Evolutionary conservation across 2,113 vertebrate species (phyloP), one percentile per base, ranked within the genome.

Genomic region (Periophthalmodon schlosseri): DNA sequence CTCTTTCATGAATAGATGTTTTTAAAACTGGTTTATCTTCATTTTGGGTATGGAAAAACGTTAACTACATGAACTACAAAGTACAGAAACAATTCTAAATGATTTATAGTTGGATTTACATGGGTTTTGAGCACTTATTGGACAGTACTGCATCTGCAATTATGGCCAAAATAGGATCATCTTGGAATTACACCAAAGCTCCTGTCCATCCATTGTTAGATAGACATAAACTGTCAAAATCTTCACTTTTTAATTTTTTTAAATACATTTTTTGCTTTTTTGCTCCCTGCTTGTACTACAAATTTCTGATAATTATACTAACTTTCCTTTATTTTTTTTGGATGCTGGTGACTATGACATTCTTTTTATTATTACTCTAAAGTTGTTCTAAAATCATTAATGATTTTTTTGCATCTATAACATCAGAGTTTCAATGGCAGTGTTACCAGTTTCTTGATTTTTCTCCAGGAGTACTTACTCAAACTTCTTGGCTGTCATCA

Each of bases 401-500:
- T 28, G 23, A 60, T 14, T 15, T 15, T n/a, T 28, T 13, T 60
- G 24, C 23, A 15, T 24, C 57, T 24, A 58, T 2, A 24, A 14
- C 10, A 5, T 24, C n/a, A 24, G 7, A 13, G 1, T 52, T 52
- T 52, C 14, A 6, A 52, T 52, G 1, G 23, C 23, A 58, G 10
- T 18, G 23, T 60, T 16, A 28, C 13, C 13, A 14, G 34, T 46
- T 67, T 39, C 0, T 1, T 21, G 16, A 21, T 60, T 60, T 20
- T 14, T 21, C 1, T 12, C 3, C 9, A 14, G 39, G 9, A 7
- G 58, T 21, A 87, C 92, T 90, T 65, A 94, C 92, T 89, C 88
- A 83, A 86, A 91, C 66, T 21, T 91, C 72, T n/a, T 89, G 56
- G 70, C 11, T 14, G 83, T 60, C 36, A 69, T 77, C 44, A 15